Evolutionary conservation across 2,113 vertebrate species (phyloP), one percentile per base, ranked within the genome.

Genomic region (Heliornis fulica): DNA sequence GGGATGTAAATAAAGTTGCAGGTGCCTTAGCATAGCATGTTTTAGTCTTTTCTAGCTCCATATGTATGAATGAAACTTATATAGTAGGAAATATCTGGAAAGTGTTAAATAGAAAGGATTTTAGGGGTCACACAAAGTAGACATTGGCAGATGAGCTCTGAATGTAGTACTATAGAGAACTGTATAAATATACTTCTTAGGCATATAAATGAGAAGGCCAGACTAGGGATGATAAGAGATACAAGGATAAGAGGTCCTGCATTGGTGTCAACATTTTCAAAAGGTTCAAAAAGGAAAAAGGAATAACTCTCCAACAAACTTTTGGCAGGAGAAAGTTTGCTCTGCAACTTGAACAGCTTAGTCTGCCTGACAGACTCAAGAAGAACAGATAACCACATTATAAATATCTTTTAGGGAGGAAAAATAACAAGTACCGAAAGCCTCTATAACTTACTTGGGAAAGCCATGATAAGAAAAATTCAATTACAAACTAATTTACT

Each of bases 401-500:
- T 51, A 92, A 88, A 86, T 94, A 70, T 63, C 15, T 87, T 72
- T 56, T 70, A 59, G 41, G 63, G 54, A 93, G 80, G 75, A 85
- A 88, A 94, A 92, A 69, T 72, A 77, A 28, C 45, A 34, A 45
- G 54, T 57, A 68, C n/a, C 45, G 63, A 96, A 92, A 36, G 66
- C 19, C 15, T 83, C n/a, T 94, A 11, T 82, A 50, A 93, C 70
- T 88, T 83, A 12, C 57, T 72, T 53, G 79, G 68, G 36, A 85
- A 91, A 85, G 45, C 50, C 19, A 23, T 20, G 86, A 83, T 96
- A 95, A 90, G 93, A 86, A 74, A 86, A 92, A 93, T 75, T 92
- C 76, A 81, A 81, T 94, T 95, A 83, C 68, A 90, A 89, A 68
- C 79, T 88, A 94, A 95, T 92, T 80, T 90, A 86, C 63, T 86